Conservation (phyloP, 2,797 vertebrate genomes). For the Sorex maritimensis region DNA sequence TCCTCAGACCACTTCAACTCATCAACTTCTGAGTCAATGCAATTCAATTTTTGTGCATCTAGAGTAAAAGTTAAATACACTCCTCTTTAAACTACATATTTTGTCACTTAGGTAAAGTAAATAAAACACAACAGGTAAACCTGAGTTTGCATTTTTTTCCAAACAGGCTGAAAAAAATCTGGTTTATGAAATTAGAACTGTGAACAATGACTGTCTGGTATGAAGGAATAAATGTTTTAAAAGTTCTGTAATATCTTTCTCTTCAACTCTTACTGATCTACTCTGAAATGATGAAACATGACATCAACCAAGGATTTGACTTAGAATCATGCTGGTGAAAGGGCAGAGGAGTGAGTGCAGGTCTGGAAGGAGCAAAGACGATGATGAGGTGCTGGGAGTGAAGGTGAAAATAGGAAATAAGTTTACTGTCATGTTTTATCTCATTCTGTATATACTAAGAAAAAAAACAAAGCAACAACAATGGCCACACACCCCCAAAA, state of each 20-base stretch:
- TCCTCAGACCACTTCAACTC: constrained; percentile 17
- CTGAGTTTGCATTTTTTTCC: not conserved
- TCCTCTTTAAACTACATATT: constrained; percentile 36
- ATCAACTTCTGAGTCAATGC: not conserved
- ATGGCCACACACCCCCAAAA: too few species aligned
- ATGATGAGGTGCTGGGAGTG: not conserved
- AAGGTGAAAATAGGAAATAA: not conserved
- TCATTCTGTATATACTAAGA: not conserved
- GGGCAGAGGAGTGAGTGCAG: not conserved
- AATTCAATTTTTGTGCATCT: constrained; percentile 5
- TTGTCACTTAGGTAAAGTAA: not conserved
- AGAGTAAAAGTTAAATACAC: constrained; percentile 38
- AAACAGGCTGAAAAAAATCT: constrained; percentile 36
- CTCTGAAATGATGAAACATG: not conserved
- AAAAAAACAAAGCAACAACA: constrained; percentile 26
- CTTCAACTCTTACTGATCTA: constrained; percentile 11
- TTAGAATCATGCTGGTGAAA: not conserved
- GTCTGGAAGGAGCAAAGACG: not conserved
- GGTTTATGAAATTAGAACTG: constrained; percentile 48
- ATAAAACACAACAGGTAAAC: not conserved
- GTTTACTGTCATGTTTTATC: not conserved
- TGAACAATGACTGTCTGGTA: constrained; percentile 44
- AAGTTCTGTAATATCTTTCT: constrained; percentile 60
- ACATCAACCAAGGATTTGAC: not conserved
- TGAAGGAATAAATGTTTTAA: not conserved